Evolutionary conservation across 2,113 vertebrate genomes (phyloP).

Genomic region (Pollachius pollachius): DNA sequence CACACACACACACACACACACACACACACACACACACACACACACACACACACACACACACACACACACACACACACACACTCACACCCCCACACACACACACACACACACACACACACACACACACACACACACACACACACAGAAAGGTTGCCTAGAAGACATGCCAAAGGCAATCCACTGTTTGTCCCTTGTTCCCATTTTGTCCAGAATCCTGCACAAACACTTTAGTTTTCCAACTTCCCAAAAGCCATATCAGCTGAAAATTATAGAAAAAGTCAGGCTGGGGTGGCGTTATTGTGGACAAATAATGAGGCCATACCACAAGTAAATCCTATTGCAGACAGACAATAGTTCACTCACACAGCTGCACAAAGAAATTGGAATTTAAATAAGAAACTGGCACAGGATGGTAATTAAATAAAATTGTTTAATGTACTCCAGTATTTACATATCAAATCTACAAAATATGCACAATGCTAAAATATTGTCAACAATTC

Average conservation of each 20-base stretch:
- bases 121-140: not conserved
- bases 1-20: too few species aligned
- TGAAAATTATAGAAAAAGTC: conserved; percentile 4
- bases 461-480: conserved; percentile 76
- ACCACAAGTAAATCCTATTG: not conserved
- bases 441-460: conserved; percentile 75
- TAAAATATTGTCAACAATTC: conserved; percentile 65
- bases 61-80: not conserved
- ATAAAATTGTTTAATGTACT: conserved; percentile 72
- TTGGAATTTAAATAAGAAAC: conserved; percentile 3
- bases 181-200: conserved; percentile 1
- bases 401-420: conserved; percentile 5
- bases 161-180: not conserved
- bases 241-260: not conserved
- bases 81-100: not conserved
- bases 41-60: not conserved
- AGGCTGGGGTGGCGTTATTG: not conserved
- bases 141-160: not conserved
- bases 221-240: not conserved
- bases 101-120: too few species aligned
- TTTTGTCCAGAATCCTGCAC: not conserved
- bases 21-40: not conserved
- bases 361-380: not conserved
- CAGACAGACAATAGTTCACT: not conserved
- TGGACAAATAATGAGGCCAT: not conserved